Conservation (phyloP, 2,113 vertebrate genomes). For the Deroptyus accipitrinus region DNA sequence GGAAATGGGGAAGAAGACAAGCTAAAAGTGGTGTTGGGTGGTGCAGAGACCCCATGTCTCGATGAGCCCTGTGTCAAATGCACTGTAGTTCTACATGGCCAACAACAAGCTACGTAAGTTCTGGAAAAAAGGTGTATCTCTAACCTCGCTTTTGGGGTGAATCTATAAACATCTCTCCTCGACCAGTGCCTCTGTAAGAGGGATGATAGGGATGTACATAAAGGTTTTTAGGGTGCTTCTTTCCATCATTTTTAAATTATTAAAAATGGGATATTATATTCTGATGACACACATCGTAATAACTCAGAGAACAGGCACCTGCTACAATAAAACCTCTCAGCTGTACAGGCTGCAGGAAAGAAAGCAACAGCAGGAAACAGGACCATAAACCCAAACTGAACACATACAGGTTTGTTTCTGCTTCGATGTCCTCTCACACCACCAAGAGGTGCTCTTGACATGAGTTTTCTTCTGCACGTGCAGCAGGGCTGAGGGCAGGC, state of each 20-base stretch:
- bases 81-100: not conserved
- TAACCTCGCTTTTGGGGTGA: not conserved
- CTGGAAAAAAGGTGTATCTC: not conserved
- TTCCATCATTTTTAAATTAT: not conserved
- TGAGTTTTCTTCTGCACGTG: not conserved
- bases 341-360: not conserved
- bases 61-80: not conserved
- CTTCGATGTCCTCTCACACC: not conserved
- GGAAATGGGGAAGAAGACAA: not conserved
- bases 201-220: not conserved
- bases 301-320: not conserved
- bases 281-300: not conserved
- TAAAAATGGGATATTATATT: not conserved
- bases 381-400: not conserved
- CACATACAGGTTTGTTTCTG: not conserved
- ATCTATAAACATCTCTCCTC: not conserved
- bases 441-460: constrained; percentile 48
- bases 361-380: not conserved
- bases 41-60: not conserved
- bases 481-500: not conserved
- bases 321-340: not conserved
- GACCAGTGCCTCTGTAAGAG: not conserved
- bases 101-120: not conserved
- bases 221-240: not conserved
- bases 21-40: not conserved